Evolutionary conservation across 1,140 invertebrate species (phyloP).

Genomic region (Stegodyphus dumicola): DNA sequence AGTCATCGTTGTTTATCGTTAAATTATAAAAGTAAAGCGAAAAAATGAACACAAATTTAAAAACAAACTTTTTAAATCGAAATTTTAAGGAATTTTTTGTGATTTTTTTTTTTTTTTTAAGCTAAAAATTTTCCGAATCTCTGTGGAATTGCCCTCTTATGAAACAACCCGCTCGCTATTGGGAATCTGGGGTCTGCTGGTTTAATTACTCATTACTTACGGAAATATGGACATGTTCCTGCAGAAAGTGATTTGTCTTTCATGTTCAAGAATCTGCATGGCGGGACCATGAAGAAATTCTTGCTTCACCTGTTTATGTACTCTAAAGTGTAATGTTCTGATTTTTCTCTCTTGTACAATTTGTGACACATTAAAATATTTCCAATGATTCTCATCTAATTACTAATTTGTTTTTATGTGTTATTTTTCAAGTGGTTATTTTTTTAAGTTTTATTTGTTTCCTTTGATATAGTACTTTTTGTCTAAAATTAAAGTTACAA

Average conservation of each 20-base stretch:
- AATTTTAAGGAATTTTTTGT: neutral
- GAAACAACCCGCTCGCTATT: neutral
- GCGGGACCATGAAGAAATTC: slow-evolving; percentile 53
- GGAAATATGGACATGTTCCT: neutral
- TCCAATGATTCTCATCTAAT: neutral
- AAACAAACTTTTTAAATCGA: neutral
- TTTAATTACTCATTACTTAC: neutral
- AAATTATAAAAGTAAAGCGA: no score
- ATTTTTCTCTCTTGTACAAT: slow-evolving; percentile 4
- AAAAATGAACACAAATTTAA: no score
- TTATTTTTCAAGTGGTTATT: no score
- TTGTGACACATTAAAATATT: slow-evolving; percentile 18
- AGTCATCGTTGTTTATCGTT: no score
- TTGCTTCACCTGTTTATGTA: neutral
- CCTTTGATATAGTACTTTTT: no score
- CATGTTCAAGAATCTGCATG: slow-evolving; percentile 46
- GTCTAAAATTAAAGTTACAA: no score
- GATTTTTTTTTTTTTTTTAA: neutral
- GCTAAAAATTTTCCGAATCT: neutral
- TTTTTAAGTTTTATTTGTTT: no score
- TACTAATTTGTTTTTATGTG: no score
- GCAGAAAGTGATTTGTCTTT: neutral
- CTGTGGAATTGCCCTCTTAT: neutral
- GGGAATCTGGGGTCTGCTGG: neutral
- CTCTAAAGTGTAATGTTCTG: neutral